phyloP scores from a whole-genome alignment of 2,888 invertebrate species.

The Gasteruption jaculator region DNA sequence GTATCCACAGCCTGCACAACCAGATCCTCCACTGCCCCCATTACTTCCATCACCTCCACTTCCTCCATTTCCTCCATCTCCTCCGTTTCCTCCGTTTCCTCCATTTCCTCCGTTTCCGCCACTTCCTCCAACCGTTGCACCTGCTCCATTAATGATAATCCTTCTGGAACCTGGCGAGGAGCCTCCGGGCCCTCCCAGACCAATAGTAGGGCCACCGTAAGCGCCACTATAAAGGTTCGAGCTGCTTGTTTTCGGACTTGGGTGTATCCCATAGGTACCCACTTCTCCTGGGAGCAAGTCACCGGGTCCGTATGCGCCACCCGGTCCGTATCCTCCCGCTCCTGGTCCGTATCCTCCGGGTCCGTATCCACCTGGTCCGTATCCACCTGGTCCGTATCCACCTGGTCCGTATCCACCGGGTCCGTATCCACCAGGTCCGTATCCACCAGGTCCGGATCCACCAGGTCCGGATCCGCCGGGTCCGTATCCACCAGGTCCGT shows the following conservation, averaged over 20 bases:
- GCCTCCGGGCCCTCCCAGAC: no score
- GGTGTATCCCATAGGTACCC: neutral
- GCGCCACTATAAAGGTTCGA: neutral
- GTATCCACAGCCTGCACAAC: neutral
- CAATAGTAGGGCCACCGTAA: neutral
- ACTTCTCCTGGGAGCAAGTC: neutral
- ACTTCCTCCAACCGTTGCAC: neutral
- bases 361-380: slow-evolving; percentile 1
- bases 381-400: slow-evolving; percentile 1
- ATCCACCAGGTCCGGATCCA: neutral
- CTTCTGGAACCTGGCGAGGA: no score
- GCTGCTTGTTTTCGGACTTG: neutral
- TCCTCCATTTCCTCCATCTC: no score
- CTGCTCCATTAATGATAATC: no score
- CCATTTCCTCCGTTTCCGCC: neutral
- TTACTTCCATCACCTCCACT: no score
- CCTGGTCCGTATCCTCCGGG: neutral
- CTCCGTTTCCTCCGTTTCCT: no score
- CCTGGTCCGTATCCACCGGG: slow-evolving; percentile 1
- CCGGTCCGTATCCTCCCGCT: neutral
- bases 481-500: slow-evolving; percentile 4
- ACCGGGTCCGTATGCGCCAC: slow-evolving; percentile 1
- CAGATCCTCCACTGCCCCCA: no score
- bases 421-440: neutral
- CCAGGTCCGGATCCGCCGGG: neutral